Conservation (phyloP, 1,140 invertebrate genomes). For the Danaus melanippus region DNA sequence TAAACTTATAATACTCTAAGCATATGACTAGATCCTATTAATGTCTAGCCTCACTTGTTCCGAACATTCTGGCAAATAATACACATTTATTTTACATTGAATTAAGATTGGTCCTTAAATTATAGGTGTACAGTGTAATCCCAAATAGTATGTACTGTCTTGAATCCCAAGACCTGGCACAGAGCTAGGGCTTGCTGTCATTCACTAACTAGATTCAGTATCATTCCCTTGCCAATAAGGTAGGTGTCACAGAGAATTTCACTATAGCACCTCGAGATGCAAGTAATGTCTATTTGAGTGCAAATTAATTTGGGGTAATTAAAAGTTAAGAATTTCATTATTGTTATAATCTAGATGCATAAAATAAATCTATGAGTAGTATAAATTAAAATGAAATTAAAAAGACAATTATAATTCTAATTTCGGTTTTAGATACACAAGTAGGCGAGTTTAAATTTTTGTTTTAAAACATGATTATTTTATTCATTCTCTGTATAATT, state of each 20-base stretch:
- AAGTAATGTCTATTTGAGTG: too few species aligned
- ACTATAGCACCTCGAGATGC: too few species aligned
- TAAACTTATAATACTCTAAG: background rate
- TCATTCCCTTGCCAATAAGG: slow-evolving; percentile 8
- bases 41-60: slow-evolving; percentile 8
- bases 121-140: slow-evolving; percentile 45
- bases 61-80: slow-evolving; percentile 34
- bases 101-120: slow-evolving; percentile 63
- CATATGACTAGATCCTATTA: slow-evolving; percentile 15
- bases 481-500: too few species aligned
- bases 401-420: too few species aligned
- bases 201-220: slow-evolving; percentile 15
- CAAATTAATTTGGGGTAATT: too few species aligned
- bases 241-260: slow-evolving; percentile 1
- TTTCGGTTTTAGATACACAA: too few species aligned
- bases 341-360: too few species aligned
- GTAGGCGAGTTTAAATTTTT: too few species aligned
- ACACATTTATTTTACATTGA: slow-evolving; percentile 46
- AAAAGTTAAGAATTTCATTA: too few species aligned
- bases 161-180: slow-evolving; percentile 52
- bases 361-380: too few species aligned
- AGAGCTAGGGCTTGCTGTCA: slow-evolving; percentile 26
- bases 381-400: too few species aligned
- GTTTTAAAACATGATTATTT: too few species aligned
- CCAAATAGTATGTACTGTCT: slow-evolving; percentile 52